These are phyloP conservation scores for Vesta saturnalis DNA, from an alignment of 2,888 invertebrate genomes.

Conservation along the genomic window DNA sequence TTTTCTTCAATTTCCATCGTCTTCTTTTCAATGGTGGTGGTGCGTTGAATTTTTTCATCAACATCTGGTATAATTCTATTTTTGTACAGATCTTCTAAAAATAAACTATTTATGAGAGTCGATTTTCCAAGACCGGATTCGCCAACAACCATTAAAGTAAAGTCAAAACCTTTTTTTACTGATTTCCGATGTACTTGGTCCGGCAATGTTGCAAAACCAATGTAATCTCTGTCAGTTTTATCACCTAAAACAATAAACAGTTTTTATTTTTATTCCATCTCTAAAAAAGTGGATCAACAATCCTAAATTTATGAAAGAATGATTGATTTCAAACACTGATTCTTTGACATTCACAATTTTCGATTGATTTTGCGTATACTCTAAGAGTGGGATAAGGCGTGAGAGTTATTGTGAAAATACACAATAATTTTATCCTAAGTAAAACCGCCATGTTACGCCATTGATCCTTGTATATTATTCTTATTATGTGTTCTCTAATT, in stretches of 20 bases:
- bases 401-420: too few species aligned
- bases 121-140: conserved; percentile 96
- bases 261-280: too few species aligned
- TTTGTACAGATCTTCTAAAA: conserved; percentile 92
- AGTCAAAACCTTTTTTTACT: conserved; percentile 95
- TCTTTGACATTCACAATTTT: too few species aligned
- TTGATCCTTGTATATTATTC: too few species aligned
- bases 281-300: too few species aligned
- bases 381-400: too few species aligned
- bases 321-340: too few species aligned
- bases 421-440: too few species aligned
- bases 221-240: conserved; percentile 77
- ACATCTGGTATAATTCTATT: conserved; percentile 80
- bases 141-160: conserved; percentile 96
- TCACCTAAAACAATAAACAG: conserved; percentile 42
- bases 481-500: too few species aligned
- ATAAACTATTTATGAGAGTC: conserved; percentile 93
- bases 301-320: too few species aligned
- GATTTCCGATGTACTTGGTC: conserved; percentile 97
- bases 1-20: conserved; percentile 96
- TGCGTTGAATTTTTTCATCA: conserved; percentile 71
- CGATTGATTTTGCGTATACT: too few species aligned
- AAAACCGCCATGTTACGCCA: too few species aligned
- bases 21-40: conserved; percentile 77
- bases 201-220: conserved; percentile 94